Conservation (phyloP, 1,140 invertebrate genomes). For the Lethocerus indicus region DNA sequence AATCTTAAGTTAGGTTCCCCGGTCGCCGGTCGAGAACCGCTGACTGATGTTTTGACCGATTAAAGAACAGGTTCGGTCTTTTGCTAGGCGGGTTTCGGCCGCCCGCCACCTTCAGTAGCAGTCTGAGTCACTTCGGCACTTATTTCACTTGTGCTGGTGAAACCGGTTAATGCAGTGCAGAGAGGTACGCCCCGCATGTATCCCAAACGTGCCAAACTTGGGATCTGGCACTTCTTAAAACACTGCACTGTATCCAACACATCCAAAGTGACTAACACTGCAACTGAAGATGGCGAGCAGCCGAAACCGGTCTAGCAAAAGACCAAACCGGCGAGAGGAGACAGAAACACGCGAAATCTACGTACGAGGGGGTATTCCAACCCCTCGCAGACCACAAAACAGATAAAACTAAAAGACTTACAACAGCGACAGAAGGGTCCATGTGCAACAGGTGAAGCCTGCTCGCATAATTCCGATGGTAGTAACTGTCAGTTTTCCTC, state of each 20-base stretch:
- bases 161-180: too few relatives aligned
- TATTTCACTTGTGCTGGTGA: too few relatives aligned
- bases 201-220: too few relatives aligned
- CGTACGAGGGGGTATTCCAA: too few relatives aligned
- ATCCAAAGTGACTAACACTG: neutral
- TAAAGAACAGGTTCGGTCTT: neutral
- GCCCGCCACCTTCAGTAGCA: too few relatives aligned
- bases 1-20: neutral
- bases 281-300: neutral
- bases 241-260: neutral
- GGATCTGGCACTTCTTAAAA: too few relatives aligned
- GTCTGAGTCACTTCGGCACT: too few relatives aligned
- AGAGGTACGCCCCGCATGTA: too few relatives aligned
- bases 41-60: neutral
- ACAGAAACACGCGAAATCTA: neutral
- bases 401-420: conserved; percentile 30
- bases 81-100: too few relatives aligned
- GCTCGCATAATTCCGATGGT: conserved; percentile 73
- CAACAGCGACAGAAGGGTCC: conserved; percentile 88
- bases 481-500: conserved; percentile 61
- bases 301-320: neutral
- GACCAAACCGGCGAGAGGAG: neutral
- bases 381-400: too few relatives aligned
- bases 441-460: conserved; percentile 72
- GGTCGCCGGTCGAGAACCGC: neutral